Evolutionary conservation across 2,113 vertebrate species (phyloP), one percentile per base, ranked within the genome.

Genomic region (Etheostoma spectabile): DNA sequence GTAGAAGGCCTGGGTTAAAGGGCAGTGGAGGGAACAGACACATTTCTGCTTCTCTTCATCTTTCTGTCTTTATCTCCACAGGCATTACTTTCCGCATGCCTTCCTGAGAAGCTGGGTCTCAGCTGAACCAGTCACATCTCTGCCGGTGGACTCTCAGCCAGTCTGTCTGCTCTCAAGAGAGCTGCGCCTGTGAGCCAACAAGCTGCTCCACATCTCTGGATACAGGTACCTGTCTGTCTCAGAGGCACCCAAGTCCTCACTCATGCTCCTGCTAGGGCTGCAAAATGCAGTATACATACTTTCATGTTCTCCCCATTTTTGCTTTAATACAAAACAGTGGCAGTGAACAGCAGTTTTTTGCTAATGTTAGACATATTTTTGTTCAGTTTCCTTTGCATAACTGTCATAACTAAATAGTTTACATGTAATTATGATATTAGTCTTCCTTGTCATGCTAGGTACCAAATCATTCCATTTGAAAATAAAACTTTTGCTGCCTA

Each of bases 21-120:
- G 24, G 21, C 38, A 2, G 27, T 1, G 11, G 22, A 18, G 42
- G 0, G 7, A 30, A 48, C 12, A 35, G 11, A 6, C 7, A 57
- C 22, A 60, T 24, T 3, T 4, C 19, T 52, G 30, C 30, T 27
- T 63, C 15, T 74, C n/a, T 57, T 27, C 19, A 13, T 57, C 60
- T 49, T 10, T 10, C 6, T 69, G 3, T 35, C 11, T 66, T 7
- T 60, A 6, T 38, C 3, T 64, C 30, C 4, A 0, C 78, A 95
- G 89, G 90, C 92, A 0, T 94, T 96, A n/a, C 75, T 90, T 75
- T 19, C 91, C 94, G 4, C 76, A n/a, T 96, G 59, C 89, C 52
- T 95, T 94, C 77, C 84, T 96, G 94, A 96, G 80, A 95, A 90
- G 66, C 84, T 96, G 83, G 95, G 96, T 62, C 86, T 96, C 70